These are phyloP conservation scores for Gorsachius goisagi DNA, from an alignment of 2,113 vertebrate species.

Conservation along the genomic window DNA sequence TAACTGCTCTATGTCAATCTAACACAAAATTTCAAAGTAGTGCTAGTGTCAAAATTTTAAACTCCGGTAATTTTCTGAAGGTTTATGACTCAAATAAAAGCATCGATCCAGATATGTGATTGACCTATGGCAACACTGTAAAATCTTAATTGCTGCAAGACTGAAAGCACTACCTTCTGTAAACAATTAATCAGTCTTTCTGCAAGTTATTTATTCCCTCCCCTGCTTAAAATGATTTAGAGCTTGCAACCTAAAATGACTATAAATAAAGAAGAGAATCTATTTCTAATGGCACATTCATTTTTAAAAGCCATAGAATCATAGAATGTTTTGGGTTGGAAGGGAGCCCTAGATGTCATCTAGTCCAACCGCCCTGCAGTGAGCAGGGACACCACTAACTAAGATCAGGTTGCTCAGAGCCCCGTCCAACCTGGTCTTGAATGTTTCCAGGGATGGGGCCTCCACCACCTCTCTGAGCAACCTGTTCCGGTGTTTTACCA, in stretches of 20 bases:
- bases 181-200: background rate
- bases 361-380: no score
- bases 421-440: no score
- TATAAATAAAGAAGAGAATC: background rate
- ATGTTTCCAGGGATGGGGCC: no score
- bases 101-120: accelerated
- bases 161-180: background rate
- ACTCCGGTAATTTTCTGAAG: background rate
- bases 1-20: background rate
- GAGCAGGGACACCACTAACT: no score
- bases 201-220: background rate
- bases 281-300: background rate
- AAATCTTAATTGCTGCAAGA: background rate
- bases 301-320: background rate
- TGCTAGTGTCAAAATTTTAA: background rate
- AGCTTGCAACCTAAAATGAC: background rate
- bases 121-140: background rate
- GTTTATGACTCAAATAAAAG: background rate
- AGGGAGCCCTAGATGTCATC: no score
- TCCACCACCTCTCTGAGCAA: no score
- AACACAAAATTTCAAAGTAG: background rate
- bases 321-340: no score
- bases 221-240: background rate
- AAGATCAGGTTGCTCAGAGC: no score
- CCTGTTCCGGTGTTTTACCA: no score